Evolutionary conservation across 2,888 invertebrate species (phyloP).

Genomic region (Rotaria magnacalcarata): DNA sequence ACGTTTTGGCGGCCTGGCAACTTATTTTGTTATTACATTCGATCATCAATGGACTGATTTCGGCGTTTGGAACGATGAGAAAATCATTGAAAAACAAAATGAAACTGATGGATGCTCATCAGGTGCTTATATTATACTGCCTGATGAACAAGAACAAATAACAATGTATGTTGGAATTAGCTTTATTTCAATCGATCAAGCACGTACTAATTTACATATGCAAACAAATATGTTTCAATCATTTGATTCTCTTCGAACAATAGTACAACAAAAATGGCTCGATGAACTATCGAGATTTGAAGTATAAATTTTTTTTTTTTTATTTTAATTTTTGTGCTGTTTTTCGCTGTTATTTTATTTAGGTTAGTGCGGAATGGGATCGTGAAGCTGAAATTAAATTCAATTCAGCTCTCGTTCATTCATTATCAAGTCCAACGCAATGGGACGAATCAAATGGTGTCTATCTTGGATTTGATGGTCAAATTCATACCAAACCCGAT

Average conservation of each 20-base stretch:
- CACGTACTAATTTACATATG: background rate
- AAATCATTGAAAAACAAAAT: background rate
- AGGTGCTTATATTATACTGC: background rate
- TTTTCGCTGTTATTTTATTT: background rate
- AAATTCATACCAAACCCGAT: background rate
- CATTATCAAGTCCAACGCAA: constrained; percentile 17
- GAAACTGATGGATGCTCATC: background rate
- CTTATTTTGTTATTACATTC: constrained; percentile 3
- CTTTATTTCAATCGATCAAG: constrained; percentile 21
- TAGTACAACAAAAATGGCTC: constrained; percentile 17
- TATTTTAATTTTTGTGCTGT: background rate
- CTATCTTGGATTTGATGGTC: constrained; percentile 7
- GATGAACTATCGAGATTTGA: constrained; percentile 13
- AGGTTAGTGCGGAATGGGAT: constrained; percentile 11
- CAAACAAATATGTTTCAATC: constrained; percentile 2
- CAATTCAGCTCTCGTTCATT: constrained; percentile 1
- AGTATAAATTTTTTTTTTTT: background rate
- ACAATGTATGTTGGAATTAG: constrained; percentile 10
- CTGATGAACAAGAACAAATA: background rate
- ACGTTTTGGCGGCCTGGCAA: constrained; percentile 9
- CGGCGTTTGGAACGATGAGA: background rate
- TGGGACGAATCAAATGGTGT: constrained; percentile 25
- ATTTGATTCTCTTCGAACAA: background rate
- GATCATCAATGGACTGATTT: background rate
- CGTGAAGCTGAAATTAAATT: background rate